These are phyloP conservation scores for Columba guinea DNA, from an alignment of 2,797 vertebrate genomes.

Conservation along the genomic window DNA sequence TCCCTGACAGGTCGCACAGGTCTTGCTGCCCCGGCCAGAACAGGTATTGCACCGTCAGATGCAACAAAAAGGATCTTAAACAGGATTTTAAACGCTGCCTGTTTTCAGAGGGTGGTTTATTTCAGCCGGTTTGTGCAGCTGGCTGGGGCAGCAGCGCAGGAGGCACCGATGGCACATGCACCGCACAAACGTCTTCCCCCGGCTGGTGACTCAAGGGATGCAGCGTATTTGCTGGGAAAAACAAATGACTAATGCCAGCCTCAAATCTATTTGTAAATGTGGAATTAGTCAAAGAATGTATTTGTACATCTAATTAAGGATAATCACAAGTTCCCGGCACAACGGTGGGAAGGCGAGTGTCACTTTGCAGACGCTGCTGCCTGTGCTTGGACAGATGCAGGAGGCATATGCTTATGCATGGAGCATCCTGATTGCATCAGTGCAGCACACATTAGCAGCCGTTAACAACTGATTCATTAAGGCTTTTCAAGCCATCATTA, in stretches of 20 bases:
- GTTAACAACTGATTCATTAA: slow-evolving; percentile 21
- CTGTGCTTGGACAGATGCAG: background rate
- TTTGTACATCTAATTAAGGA: background rate
- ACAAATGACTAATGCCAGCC: background rate
- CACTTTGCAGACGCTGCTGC: background rate
- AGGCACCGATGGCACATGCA: rapidly evolving
- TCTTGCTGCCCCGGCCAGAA: slow-evolving; percentile 75
- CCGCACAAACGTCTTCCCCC: rapidly evolving
- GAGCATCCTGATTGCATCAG: background rate
- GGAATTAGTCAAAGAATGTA: background rate
- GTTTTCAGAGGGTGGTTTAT: rapidly evolving
- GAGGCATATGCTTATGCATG: background rate
- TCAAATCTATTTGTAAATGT: background rate
- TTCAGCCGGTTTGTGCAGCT: rapidly evolving
- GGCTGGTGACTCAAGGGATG: background rate
- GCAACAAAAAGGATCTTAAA: rapidly evolving
- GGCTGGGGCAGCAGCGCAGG: background rate
- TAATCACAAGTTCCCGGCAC: background rate
- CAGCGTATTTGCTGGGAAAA: background rate
- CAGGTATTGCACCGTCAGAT: slow-evolving; percentile 75
- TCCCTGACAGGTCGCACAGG: slow-evolving; percentile 76
- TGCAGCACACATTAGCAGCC: background rate
- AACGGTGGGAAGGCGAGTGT: background rate
- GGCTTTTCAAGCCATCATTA: slow-evolving; percentile 13
- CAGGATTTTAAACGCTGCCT: rapidly evolving